A percentile compares a stretch with the other conserved stretches of the same genome.
phyloP scores from a whole-genome alignment of 2,113 vertebrate genomes.

The Neodontobutis hainanensis region DNA sequence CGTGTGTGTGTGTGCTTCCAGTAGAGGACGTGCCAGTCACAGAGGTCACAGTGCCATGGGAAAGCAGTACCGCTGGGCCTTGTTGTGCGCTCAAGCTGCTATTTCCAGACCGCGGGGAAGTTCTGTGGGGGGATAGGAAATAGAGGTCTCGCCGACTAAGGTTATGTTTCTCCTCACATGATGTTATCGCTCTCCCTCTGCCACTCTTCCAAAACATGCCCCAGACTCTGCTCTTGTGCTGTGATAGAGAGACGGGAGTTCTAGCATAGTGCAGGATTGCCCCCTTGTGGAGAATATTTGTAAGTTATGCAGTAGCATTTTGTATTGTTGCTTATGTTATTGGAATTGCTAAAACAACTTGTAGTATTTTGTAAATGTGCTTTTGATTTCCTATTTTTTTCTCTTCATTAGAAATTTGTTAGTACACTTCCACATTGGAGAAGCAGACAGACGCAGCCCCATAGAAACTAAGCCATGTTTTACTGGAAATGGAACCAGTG shows the following conservation, averaged over 20 bases:
- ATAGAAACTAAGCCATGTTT: no score
- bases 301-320: neutral
- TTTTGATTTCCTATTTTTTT: no score
- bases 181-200: conserved; percentile 73
- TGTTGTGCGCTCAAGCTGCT: conserved; percentile 69
- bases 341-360: no score
- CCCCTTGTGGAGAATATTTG: conserved; percentile 50
- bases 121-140: conserved; percentile 63
- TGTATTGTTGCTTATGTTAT: no score
- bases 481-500: no score
- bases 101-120: conserved; percentile 73
- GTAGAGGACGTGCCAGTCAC: conserved; percentile 66
- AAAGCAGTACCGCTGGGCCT: conserved; percentile 68
- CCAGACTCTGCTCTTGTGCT: conserved; percentile 31
- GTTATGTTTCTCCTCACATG: conserved; percentile 29
- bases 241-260: conserved; percentile 19
- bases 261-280: conserved; percentile 52
- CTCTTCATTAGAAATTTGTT: no score
- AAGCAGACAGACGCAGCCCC: no score
- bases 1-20: conserved; percentile 41
- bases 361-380: no score
- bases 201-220: conserved; percentile 34
- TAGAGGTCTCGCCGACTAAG: conserved; percentile 51
- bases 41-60: conserved; percentile 79
- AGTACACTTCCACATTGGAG: no score